phyloP scores from a whole-genome alignment of 2,113 vertebrate species.

The Mionectes macconnelli region DNA sequence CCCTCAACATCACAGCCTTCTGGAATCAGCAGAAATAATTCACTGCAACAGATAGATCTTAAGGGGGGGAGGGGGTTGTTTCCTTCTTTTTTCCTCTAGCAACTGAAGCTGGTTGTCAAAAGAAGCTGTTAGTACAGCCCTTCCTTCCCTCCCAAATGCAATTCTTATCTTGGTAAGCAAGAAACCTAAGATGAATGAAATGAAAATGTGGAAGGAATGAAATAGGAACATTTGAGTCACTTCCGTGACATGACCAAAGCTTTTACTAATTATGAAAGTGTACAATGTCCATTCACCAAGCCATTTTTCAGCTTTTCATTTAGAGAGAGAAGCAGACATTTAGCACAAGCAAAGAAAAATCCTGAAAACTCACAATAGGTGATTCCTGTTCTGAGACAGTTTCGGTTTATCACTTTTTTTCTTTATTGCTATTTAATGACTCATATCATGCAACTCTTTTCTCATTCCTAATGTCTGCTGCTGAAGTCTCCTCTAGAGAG shows the following conservation, averaged over 20 bases:
- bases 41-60: not conserved
- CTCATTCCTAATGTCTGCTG: slow-evolving; percentile 9
- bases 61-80: accelerated
- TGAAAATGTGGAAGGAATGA: not conserved
- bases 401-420: not conserved
- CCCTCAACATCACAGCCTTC: not conserved
- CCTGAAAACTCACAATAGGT: slow-evolving; percentile 1
- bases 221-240: not conserved
- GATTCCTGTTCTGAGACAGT: not conserved
- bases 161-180: not conserved
- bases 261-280: not conserved
- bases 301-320: not conserved
- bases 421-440: slow-evolving; percentile 52
- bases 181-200: not conserved
- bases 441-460: not conserved
- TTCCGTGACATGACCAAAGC: not conserved
- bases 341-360: not conserved
- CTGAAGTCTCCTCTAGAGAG: slow-evolving; percentile 20
- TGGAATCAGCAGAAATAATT: not conserved
- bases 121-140: not conserved
- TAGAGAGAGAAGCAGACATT: not conserved
- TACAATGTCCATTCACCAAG: not conserved
- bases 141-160: not conserved
- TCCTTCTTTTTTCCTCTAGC: not conserved
- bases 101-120: not conserved